Base-by-base conservation (phyloP, 1,140 invertebrate species). In the Atta cephalotes region DNA sequence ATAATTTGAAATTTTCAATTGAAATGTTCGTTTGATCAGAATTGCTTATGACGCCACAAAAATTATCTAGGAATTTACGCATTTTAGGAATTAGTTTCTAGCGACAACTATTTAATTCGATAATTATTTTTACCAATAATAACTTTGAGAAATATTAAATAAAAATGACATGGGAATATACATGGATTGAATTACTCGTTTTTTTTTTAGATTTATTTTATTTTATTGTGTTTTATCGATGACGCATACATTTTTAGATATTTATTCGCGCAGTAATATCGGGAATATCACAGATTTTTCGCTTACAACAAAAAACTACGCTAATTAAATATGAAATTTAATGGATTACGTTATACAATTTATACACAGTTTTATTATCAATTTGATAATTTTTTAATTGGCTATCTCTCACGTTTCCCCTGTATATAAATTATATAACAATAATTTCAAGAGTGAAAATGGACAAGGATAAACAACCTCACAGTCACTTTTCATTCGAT, bases 401-500 rank as follows among this genome's bases (percentile, higher is more conserved):
- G 12, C 14, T 70, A 31, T 35, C 5, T 58, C 49, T 72, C 53
- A 74, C 25, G 14, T 74, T 18, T 14, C n/a, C 12, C 70, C 72
- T 4, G 71, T 28, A 39, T 91, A 91, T 72, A 90, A 45, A n/a
- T 88, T 65, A n/a, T 78, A 87, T 21, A 94, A 88, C 12, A 95
- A 85, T 39, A 95, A 71, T 85, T 92, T 68, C 5, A 95, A 71
- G 18, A 95, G 53, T 6, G 95, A 95, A 80, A 95, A 89, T 0
- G 95, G 94, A 87, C 95, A 96, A 0, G 89, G 87, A 81, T 95
- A 95, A 3, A 53, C 63, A 2, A 88, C 10, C 21, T 93, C 88
- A 84, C 95, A 95, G 16, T 93, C 84, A n/a, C 53, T 63, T 35
- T 88, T 87, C 1, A 31, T 91, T 45, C 51, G 66, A 85, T 94